A percentile compares a stretch with the other conserved stretches of the same genome.
Evolutionary conservation across 2,797 vertebrate genomes (phyloP).

Genomic region (Amazona finschi): DNA sequence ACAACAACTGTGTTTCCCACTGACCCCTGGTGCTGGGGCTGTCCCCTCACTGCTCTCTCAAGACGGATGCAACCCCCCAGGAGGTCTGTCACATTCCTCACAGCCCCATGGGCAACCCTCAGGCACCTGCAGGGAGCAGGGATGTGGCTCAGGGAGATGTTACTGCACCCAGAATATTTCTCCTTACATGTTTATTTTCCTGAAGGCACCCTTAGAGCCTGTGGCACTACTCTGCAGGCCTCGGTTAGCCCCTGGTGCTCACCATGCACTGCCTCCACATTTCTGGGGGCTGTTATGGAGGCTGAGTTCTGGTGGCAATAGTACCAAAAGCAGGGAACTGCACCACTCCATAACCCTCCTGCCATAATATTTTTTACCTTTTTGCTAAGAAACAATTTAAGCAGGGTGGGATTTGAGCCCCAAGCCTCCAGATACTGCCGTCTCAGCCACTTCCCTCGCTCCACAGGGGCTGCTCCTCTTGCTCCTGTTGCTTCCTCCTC

Average conservation of each 20-base stretch:
- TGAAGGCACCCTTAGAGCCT: neutral
- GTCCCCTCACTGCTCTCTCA: neutral
- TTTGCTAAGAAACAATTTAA: neutral
- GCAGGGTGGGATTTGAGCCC: neutral
- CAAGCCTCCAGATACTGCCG: too few species aligned
- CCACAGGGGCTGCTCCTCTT: accelerated
- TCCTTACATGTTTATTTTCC: neutral
- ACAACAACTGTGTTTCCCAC: neutral
- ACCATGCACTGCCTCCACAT: accelerated
- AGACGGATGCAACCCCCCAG: too few species aligned
- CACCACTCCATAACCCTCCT: neutral
- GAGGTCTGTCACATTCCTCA: accelerated
- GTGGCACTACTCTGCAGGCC: accelerated
- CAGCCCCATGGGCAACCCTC: neutral
- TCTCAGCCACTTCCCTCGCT: accelerated
- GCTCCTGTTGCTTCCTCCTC: accelerated
- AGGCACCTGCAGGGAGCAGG: neutral
- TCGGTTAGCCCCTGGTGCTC: accelerated
- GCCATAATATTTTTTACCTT: too few species aligned
- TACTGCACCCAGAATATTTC: neutral
- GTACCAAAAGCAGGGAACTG: neutral
- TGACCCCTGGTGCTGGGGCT: accelerated
- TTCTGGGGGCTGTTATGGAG: neutral
- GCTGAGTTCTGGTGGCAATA: accelerated
- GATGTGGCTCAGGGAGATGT: neutral